Evolutionary conservation across 2,797 vertebrate genomes (phyloP), one percentile per base, ranked within the genome.

Genomic region (Molossus molossus): DNA sequence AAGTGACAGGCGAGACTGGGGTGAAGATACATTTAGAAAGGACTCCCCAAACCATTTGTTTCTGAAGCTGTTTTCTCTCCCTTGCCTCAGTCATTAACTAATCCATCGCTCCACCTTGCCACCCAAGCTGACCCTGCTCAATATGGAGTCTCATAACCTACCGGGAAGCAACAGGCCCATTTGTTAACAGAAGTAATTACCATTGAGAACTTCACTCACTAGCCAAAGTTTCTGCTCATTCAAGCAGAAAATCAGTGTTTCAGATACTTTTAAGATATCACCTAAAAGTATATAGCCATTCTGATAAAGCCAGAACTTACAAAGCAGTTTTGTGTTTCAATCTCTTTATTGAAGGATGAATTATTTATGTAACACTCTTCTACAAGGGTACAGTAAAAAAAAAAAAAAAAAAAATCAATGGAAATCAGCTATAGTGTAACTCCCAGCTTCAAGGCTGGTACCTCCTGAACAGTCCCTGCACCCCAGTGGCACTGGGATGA

Each of bases 191-290:
- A 82, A 65, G 48, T 81, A 82, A 86, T 82, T 73, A 58, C 29
- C 76, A 70, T 27, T 21, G 77, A 48, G 53, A 58, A 77, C 21
- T 45, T 76, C 37, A 27, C 20, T 84, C 60, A 50, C 10, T 92
- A 4, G 9, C 57, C 33, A 84, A 70, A 67, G 50, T 50, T 81
- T 90, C 85, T 73, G 25, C 20, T 87, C 87, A 90, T 87, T 91
- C 45, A 87, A 87, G 45, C 11, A 79, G 29, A 90, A 95, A 87
- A 37, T 27, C 25, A 12, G 1, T 48, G 25, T n/a, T 94, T 87
- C 27, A 40, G 69, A 50, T 29, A 73, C 21, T 45, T 92, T 64
- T 67, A 95, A 94, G 15, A 7, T n/a, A 67, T 23, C n/a, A 55
- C 15, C 57, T 91, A 64, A 73, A 76, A 89, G 40, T 64, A 2